Evolutionary conservation across 23 tunicate species (phyloP), one percentile per base, ranked within the genome.

Genomic region (Styela clava): DNA sequence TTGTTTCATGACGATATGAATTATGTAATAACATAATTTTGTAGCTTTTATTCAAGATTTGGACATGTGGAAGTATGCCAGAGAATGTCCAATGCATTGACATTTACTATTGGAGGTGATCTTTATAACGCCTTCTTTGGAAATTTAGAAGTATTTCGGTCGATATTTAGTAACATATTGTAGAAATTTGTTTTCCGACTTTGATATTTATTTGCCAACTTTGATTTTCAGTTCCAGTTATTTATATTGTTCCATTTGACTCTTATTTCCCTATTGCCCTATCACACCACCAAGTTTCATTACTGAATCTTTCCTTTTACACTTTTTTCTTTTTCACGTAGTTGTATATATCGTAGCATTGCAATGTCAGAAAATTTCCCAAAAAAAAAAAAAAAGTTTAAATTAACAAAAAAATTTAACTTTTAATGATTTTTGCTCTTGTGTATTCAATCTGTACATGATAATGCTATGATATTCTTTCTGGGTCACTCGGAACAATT

Each of bases 311-410:
- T 44, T 44, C 56, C 56, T 12, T 12, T 44, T 44, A 7, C 9
- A 5, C 12, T 44, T 44, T 44, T 44, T 44, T 44, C 30, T 18
- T 27, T 29, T 1, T 67, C 22, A 12, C 30, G 19, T 67, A 29
- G 30, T 67, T 67, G 71, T 67, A 67, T 67, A 67, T 67, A 67
- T 67, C 71, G 71, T 67, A 67, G 56, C 56, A 44, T 44, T 44
- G 71, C 71, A 67, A 67, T 67, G 31, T 25, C 71, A 67, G 31
- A 67, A 67, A 67, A 67, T n/a, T 18, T 25, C 1, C 2, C 0
- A 27, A 1, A 67, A 67, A 67, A 67, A 18, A 67, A 19, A 19
- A 67, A 67, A 67, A 67, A 18, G 22, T 67, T 67, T 25, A 24
- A 67, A 67, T 25, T 25, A 24, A 27, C 12, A 67, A 25, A 29